Conservation (phyloP, 2,888 invertebrate species). For the Ophioninae sp. region DNA sequence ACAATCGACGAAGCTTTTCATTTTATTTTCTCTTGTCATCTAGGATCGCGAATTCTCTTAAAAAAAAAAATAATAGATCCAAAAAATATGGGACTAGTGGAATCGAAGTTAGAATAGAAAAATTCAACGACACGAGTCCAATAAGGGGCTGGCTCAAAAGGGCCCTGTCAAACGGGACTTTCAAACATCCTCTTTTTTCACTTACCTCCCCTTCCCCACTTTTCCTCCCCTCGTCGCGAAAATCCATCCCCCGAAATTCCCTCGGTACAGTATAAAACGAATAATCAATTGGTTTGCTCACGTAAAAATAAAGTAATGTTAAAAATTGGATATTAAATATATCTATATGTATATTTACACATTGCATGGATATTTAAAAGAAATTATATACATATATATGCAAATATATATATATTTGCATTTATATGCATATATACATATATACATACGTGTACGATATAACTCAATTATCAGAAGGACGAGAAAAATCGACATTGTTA, state of each 20-base stretch:
- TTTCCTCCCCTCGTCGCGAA: background rate
- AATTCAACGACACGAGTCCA: conserved; percentile 37
- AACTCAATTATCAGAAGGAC: conserved; percentile 32
- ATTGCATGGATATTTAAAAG: conserved; percentile 30
- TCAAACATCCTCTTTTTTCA: conserved; percentile 34
- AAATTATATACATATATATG: conserved; percentile 16
- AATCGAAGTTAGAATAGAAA: background rate
- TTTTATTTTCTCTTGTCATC: conserved; percentile 1
- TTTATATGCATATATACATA: conserved; percentile 35
- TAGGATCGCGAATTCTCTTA: background rate
- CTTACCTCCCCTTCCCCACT: background rate
- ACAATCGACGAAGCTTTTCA: conserved; percentile 18
- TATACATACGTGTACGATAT: conserved; percentile 57
- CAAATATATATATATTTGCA: conserved; percentile 68
- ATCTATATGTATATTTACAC: conserved; percentile 70
- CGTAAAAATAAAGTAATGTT: conserved; percentile 76
- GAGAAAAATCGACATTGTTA: conserved; percentile 35
- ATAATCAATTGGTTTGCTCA: conserved; percentile 80
- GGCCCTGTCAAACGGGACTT: conserved; percentile 25
- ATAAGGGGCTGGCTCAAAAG: conserved; percentile 27
- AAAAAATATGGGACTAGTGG: conserved; percentile 5
- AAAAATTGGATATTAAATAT: conserved; percentile 64
- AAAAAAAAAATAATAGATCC: background rate
- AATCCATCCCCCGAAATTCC: conserved; percentile 15
- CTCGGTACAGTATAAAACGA: conserved; percentile 64